phyloP scores from a whole-genome alignment of 2,113 vertebrate genomes.

The Corythoichthys intestinalis region DNA sequence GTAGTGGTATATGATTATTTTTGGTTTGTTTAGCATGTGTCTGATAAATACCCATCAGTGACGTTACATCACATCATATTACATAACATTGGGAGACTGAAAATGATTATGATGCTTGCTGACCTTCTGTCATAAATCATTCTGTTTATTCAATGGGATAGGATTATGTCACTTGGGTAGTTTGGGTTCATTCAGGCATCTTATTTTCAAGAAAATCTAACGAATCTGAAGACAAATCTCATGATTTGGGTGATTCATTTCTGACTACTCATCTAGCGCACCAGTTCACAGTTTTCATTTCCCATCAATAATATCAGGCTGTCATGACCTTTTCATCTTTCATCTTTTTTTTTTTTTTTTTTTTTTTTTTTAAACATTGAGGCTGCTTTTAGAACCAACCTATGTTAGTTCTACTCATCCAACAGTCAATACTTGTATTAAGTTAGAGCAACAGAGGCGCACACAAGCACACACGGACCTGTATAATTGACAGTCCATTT shows the following conservation, averaged over 20 bases:
- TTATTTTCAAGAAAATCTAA: conserved; percentile 14
- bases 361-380: background rate
- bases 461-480: background rate
- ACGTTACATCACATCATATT: background rate
- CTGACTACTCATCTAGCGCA: background rate
- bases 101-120: conserved; percentile 27
- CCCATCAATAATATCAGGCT: conserved; percentile 1
- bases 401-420: background rate
- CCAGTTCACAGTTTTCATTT: background rate
- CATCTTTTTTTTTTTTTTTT: background rate
- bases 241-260: background rate
- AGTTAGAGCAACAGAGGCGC: background rate
- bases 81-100: conserved; percentile 33
- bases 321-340: background rate
- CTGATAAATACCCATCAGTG: too few relatives aligned
- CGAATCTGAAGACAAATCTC: conserved; percentile 3
- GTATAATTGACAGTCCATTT: background rate
- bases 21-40: too few relatives aligned
- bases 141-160: conserved; percentile 25
- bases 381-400: background rate
- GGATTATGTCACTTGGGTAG: conserved; percentile 1
- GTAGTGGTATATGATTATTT: too few relatives aligned
- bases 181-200: conserved; percentile 14
- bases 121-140: conserved; percentile 8
- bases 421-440: background rate